Base-by-base conservation (phyloP, 2,797 vertebrate genomes). In the Buceros bicornis region DNA sequence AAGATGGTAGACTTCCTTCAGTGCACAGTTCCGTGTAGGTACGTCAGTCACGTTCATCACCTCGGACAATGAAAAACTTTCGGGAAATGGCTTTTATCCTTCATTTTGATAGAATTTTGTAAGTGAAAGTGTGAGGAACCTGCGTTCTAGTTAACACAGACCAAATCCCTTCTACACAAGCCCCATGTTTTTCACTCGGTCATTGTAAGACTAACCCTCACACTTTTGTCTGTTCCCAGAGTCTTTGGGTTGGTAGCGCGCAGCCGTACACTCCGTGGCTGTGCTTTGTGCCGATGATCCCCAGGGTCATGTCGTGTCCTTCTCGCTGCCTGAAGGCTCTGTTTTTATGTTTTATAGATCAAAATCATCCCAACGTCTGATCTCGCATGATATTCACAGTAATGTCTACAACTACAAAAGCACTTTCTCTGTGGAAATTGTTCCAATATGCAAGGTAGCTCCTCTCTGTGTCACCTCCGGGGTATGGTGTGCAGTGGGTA, bases 1-100 rank as follows among this genome's bases (percentile, higher is more conserved):
- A 99, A 99, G 98, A 99, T 99, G 99, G 98, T 99, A 13, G 99
- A 99, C 84, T 99, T 99, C 95, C 98, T 99, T 81, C 99, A 99
- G 97, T 99, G 98, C 92, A 99, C 99, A 0, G 99, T 99, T 81
- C 99, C 99, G 74, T 99, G 98, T 98, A 99, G 99, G 99, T 99
- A 97, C 79, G 82, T 91, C 57, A 25, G 47, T 60, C 33, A 42
- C 4, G 1, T 66, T 72, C 50, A 6, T 58, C 76, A 22, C 56
- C 18, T 47, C 51, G 35, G 33, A 37, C 54, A 13, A 26, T 6
- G 21, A 45, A 10, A 62, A 58, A 20, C 61, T 86, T 21, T 57
- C 10, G 47, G 17, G 24, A 93, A n/a, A 8, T 77, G 17, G 31
- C 33, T 83, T 28, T 48, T 67, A 50, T 50, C 50, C 37, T 89